Evolutionary conservation across 2,797 vertebrate genomes (phyloP).

Genomic region (Cynopterus sphinx): DNA sequence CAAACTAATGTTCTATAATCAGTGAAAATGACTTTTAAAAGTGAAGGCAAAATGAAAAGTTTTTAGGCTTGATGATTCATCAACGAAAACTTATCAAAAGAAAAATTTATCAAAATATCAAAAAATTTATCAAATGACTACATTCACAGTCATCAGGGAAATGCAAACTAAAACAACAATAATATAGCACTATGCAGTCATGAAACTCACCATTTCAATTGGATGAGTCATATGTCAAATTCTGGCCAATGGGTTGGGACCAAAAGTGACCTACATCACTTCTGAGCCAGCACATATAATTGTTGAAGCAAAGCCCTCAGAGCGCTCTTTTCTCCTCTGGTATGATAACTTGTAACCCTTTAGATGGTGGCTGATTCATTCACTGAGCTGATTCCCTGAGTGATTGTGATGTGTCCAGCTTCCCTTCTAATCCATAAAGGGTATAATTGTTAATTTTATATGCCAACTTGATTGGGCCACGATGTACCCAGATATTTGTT

Average conservation of each 20-base stretch:
- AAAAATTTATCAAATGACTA: not conserved
- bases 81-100: not conserved
- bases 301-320: not conserved
- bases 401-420: not conserved
- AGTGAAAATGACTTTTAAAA: not conserved
- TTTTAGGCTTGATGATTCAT: not conserved
- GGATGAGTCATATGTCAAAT: not conserved
- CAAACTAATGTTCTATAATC: not conserved
- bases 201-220: not conserved
- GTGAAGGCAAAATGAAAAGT: not conserved
- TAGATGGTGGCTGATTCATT: not conserved
- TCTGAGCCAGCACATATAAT: not conserved
- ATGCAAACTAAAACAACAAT: not conserved
- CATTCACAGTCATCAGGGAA: not conserved
- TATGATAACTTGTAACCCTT: not conserved
- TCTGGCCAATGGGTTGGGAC: not conserved
- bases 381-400: not conserved
- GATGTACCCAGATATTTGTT: not conserved
- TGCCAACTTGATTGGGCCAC: not conserved
- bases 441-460: not conserved
- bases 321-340: not conserved
- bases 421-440: not conserved
- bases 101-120: not conserved
- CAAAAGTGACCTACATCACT: not conserved
- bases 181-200: not conserved